These are phyloP conservation scores for Acrocera orbiculus DNA, from an alignment of 2,888 invertebrate genomes.

Conservation along the genomic window DNA sequence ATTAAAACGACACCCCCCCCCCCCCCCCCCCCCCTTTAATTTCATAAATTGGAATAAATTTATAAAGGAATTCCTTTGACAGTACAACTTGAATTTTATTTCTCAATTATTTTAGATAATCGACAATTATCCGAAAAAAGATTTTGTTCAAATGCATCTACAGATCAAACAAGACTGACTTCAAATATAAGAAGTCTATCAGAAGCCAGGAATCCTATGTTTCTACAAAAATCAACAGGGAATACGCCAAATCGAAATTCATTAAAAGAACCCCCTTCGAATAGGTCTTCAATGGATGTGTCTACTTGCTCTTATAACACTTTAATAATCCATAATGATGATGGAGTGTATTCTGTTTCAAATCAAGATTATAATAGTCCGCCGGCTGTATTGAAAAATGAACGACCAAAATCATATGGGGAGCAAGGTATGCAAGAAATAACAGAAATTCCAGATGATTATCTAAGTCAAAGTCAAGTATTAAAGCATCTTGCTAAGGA, in stretches of 20 bases:
- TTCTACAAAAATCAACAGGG: conserved; percentile 6
- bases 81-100: no score
- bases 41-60: no score
- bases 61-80: no score
- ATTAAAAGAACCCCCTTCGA: conserved; percentile 38
- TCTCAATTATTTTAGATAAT: conserved; percentile 4
- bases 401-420: conserved; percentile 14
- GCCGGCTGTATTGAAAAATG: conserved; percentile 11
- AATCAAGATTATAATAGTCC: conserved; percentile 12
- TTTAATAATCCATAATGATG: conserved; percentile 60
- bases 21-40: no score
- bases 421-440: conserved; percentile 42
- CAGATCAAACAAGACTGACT: conserved; percentile 12
- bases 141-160: conserved; percentile 13
- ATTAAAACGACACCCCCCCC: no score
- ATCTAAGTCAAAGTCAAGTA: conserved; percentile 64
- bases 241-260: conserved; percentile 42
- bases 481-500: conserved; percentile 71
- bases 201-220: conserved; percentile 13
- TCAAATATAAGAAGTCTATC: conserved; percentile 15
- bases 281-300: conserved; percentile 49
- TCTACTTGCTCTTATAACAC: conserved; percentile 69
- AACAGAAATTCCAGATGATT: conserved; percentile 70
- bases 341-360: conserved; percentile 11
- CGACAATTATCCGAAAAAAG: conserved; percentile 12